Percentiles rank a stretch among this genome's conserved stretches.
These are phyloP conservation scores for Holacanthus passer DNA, from an alignment of 2,113 vertebrate species.

Conservation along the genomic window DNA sequence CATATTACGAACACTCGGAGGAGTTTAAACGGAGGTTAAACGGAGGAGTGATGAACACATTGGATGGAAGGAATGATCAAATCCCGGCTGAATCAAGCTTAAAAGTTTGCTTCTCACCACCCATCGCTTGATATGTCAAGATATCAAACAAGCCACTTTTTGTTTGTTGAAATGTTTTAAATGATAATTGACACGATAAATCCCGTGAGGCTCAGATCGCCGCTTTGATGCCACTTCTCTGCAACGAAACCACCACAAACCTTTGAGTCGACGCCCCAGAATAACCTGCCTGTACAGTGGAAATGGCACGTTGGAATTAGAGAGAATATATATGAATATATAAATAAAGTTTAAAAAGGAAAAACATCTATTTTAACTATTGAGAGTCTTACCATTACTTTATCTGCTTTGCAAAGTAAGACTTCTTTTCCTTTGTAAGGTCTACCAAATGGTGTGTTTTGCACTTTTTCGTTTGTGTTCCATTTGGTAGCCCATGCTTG, in stretches of 20 bases:
- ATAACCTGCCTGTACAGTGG: constrained; percentile 77
- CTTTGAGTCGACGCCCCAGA: constrained; percentile 40
- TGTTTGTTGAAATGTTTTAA: background rate
- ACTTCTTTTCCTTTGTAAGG: constrained; percentile 76
- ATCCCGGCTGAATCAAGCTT: constrained; percentile 52
- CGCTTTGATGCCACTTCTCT: constrained; percentile 22
- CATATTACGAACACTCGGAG: constrained; percentile 40
- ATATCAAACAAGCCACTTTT: constrained; percentile 7
- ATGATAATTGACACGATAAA: constrained; percentile 11
- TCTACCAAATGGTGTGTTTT: constrained; percentile 85
- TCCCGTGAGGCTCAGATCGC: constrained; percentile 10
- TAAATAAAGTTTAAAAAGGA: constrained; percentile 83
- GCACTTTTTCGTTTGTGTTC: constrained; percentile 82
- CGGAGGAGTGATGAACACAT: constrained; percentile 9
- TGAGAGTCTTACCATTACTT: constrained; percentile 76
- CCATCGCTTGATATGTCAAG: constrained; percentile 16
- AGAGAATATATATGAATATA: constrained; percentile 85
- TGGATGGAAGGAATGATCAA: constrained; percentile 55
- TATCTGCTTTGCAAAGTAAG: constrained; percentile 83
- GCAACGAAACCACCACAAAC: constrained; percentile 36
- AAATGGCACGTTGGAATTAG: constrained; percentile 70
- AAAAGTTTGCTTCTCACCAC: constrained; percentile 17
- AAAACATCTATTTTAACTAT: constrained; percentile 86
- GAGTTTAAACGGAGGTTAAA: too few relatives aligned
- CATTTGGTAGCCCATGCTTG: constrained; percentile 82